Evolutionary conservation across 2,113 vertebrate genomes (phyloP), one percentile per base, ranked within the genome.

Genomic region (Galeopterus variegatus): DNA sequence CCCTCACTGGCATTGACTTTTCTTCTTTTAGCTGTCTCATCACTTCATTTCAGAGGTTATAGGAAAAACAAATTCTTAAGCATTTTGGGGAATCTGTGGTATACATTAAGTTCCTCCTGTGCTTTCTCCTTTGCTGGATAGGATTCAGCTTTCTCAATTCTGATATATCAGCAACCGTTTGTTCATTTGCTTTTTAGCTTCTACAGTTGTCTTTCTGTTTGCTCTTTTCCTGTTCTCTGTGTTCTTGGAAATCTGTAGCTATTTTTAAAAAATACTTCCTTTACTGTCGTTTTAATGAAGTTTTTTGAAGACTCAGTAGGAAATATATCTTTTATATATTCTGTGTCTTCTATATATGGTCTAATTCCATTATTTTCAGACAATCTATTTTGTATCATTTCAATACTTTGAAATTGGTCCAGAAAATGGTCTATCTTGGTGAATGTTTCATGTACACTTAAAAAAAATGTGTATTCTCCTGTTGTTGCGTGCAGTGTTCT

Each of bases 331-430:
- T 4, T 6, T 56, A 2, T 54, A n/a, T 76, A 0, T 85, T 4
- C 8, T 58, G 8, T 90, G 8, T 84, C 41, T 80, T 85, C 73
- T 89, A 86, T 58, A 95, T 75, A 52, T 91, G 41, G 23, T 28
- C 94, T 84, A 64, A 85, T 89, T 85, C 24, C 79, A n/a, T 87
- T 94, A 82, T 87, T 95, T 90, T 86, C 33, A 60, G 83, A 90
- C 24, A 85, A 65, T n/a, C 76, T 69, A 86, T 31, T 79, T 93
- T 83, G 18, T 23, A 48, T 88, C 15, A 82, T 95, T 94, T 90
- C 56, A 93, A 24, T 83, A 56, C 9, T 89, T 87, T 95, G 33
- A 73, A 72, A 79, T 83, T 48, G 58, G 13, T 36, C 75, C 36
- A 9, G 31, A 81, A 87, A 56, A 65, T 67, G 58, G 36, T 54